Evolutionary conservation across 2,113 vertebrate genomes (phyloP).

Genomic region (Brienomyrus longianalis): DNA sequence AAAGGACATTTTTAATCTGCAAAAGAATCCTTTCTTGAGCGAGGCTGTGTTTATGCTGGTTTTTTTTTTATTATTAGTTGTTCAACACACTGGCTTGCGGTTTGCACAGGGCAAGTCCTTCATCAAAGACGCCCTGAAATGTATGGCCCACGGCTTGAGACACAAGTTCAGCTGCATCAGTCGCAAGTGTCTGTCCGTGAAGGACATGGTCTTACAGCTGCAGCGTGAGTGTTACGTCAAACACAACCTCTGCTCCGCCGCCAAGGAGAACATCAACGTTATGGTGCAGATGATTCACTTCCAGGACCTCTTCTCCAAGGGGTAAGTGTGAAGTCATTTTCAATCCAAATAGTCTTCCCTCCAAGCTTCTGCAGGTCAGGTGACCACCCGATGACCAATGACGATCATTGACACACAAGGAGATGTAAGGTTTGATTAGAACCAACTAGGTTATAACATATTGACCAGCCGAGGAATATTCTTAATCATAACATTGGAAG

Average conservation of each 20-base stretch:
- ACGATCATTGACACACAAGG: not conserved
- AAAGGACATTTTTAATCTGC: not conserved
- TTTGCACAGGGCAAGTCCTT: constrained; percentile 81
- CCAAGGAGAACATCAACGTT: constrained; percentile 76
- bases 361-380: not conserved
- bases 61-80: not conserved
- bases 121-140: constrained; percentile 87
- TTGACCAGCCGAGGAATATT: not conserved
- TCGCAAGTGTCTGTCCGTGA: constrained; percentile 83
- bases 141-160: constrained; percentile 83
- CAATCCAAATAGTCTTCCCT: not conserved
- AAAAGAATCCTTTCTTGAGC: not conserved
- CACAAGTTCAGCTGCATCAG: constrained; percentile 91
- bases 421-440: not conserved
- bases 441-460: not conserved
- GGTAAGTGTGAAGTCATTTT: constrained; percentile 64
- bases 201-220: constrained; percentile 83
- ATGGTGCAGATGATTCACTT: constrained; percentile 92
- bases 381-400: not conserved
- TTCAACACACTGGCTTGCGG: not conserved
- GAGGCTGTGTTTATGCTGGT: not conserved
- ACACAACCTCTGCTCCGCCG: constrained; percentile 79
- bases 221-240: constrained; percentile 90
- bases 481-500: not conserved
- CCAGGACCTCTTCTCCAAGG: constrained; percentile 83